These are phyloP conservation scores for Brachyptera risi DNA, from an alignment of 2,888 invertebrate species.

Conservation along the genomic window DNA sequence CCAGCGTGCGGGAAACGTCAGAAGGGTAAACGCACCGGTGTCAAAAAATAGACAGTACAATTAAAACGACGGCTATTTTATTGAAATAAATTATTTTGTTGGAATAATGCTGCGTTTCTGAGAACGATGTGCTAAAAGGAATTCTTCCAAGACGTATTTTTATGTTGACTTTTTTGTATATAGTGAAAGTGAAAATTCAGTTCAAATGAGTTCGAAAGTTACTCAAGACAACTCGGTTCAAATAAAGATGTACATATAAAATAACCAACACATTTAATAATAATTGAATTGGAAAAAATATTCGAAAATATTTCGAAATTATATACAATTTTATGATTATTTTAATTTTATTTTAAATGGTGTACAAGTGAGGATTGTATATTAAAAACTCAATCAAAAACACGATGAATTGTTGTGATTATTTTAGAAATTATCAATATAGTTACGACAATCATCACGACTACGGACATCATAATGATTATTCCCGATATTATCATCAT, in stretches of 20 bases:
- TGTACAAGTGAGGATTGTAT: not conserved
- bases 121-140: not conserved
- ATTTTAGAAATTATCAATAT: constrained; percentile 19
- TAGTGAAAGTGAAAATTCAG: constrained; percentile 10
- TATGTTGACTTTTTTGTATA: not conserved
- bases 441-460: constrained; percentile 8
- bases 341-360: not conserved
- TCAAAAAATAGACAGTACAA: not conserved
- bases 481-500: constrained; percentile 4
- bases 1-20: not conserved
- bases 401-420: constrained; percentile 21
- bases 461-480: not conserved
- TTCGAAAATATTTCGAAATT: too few relatives aligned
- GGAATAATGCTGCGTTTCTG: not conserved
- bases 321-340: too few relatives aligned
- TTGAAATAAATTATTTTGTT: not conserved
- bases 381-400: too few relatives aligned
- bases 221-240: too few relatives aligned
- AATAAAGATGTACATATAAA: too few relatives aligned
- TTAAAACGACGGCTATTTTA: not conserved
- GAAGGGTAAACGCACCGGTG: not conserved
- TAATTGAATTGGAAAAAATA: too few relatives aligned
- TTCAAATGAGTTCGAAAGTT: constrained; percentile 12
- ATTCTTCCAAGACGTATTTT: too few relatives aligned
- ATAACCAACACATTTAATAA: too few relatives aligned